Evolutionary conservation across 2,797 vertebrate species (phyloP).

Genomic region (Acropternis orthonyx): DNA sequence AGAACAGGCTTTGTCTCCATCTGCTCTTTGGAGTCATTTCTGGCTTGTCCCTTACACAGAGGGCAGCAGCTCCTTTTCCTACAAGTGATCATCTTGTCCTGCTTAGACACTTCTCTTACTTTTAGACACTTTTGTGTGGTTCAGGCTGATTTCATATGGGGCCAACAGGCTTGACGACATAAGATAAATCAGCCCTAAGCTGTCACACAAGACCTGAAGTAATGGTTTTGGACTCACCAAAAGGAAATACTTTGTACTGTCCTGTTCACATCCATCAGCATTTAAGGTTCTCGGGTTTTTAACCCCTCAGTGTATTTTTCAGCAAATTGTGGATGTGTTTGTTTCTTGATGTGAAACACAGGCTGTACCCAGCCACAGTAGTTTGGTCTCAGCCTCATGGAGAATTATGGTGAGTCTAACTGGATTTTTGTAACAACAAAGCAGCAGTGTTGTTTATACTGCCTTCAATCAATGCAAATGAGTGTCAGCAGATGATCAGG

Average conservation of each 20-base stretch:
- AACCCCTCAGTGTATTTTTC: not conserved
- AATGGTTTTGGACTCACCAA: conserved; percentile 42
- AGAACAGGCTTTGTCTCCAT: not conserved
- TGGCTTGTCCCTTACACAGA: not conserved
- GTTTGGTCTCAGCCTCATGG: not conserved
- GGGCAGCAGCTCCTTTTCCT: not conserved
- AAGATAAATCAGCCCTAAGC: conserved; percentile 18
- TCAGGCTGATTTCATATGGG: not conserved
- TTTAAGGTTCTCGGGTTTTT: not conserved
- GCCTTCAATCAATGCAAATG: not conserved
- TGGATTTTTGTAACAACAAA: not conserved
- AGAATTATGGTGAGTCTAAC: not conserved
- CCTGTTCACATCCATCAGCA: conserved; percentile 44
- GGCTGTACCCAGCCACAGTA: not conserved
- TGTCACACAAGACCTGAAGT: conserved; percentile 32
- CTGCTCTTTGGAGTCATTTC: not conserved
- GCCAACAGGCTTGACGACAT: not conserved
- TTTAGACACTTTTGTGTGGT: not conserved
- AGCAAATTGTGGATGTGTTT: not conserved
- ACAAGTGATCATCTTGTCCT: not conserved
- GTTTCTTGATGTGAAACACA: not conserved
- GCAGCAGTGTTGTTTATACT: not conserved
- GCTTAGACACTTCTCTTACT: not conserved
- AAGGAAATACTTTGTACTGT: conserved; percentile 57
- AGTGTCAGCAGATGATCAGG: not conserved